A percentile compares a stretch with the other conserved stretches of the same genome.
Conservation (phyloP, 92 coral and sea anemone species). For the Metridium senile region DNA sequence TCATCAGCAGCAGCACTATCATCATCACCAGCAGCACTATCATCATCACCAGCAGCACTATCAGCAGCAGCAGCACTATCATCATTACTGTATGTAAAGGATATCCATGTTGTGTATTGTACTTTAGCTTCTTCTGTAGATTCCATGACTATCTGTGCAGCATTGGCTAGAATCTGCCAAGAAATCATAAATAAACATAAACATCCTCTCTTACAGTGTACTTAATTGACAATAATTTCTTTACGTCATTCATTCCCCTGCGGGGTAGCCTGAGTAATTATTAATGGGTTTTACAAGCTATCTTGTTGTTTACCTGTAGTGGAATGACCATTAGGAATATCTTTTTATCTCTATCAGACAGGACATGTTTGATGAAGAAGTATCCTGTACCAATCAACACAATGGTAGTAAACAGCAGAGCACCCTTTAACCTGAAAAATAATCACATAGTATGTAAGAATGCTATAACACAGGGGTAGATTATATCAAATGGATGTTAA, state of each 20-base stretch:
- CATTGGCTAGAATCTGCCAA: conserved; percentile 86
- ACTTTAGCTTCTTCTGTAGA: conserved; percentile 94
- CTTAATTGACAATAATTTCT: no score
- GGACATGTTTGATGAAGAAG: conserved; percentile 96
- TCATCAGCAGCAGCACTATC: not conserved
- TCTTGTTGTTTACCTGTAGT: conserved; percentile 83
- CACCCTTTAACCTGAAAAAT: conserved; percentile 86
- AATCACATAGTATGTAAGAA: no score
- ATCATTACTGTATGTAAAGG: conserved; percentile 49
- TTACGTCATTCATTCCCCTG: no score
- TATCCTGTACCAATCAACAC: conserved; percentile 97
- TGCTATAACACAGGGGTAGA: no score
- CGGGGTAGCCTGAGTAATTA: no score
- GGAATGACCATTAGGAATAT: conserved; percentile 95
- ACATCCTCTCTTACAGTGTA: no score
- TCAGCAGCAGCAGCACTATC: not conserved
- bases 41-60: not conserved
- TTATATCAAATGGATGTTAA: no score
- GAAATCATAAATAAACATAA: not conserved
- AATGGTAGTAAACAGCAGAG: conserved; percentile 90
- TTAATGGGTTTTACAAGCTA: no score
- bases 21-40: not conserved
- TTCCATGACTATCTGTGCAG: conserved; percentile 98
- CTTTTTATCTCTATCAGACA: conserved; percentile 93
- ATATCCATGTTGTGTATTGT: conserved; percentile 95